Conservation (phyloP, 2,113 vertebrate species). For the Sylvilagus bachmani region DNA sequence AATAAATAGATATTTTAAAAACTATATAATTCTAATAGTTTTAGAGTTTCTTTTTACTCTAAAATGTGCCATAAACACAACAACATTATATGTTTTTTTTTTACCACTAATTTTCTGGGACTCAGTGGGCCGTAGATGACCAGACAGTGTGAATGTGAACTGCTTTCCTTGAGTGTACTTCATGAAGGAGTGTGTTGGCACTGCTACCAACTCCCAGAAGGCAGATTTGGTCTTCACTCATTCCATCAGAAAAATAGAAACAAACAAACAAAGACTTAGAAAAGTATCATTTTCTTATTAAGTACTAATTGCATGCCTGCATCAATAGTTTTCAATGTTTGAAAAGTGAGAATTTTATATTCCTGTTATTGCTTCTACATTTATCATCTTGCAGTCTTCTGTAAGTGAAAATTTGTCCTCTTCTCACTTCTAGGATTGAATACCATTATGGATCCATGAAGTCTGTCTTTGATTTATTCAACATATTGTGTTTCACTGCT, state of each 20-base stretch:
- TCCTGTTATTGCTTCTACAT: neutral
- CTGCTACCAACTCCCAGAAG: neutral
- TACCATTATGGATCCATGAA: neutral
- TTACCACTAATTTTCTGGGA: neutral
- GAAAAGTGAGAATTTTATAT: neutral
- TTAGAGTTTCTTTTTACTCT: neutral
- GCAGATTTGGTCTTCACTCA: neutral
- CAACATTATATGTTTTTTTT: neutral
- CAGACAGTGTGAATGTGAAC: neutral
- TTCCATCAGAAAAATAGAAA: neutral
- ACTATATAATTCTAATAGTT: neutral
- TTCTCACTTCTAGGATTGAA: neutral
- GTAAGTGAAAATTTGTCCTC: neutral
- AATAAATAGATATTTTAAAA: neutral
- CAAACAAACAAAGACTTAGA: neutral
- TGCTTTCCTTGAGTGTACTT: neutral
- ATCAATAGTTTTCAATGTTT: neutral
- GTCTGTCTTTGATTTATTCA: neutral
- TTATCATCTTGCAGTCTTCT: neutral
- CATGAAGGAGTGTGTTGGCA: too few relatives aligned
- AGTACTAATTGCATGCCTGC: neutral
- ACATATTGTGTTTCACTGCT: neutral
- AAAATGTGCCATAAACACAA: neutral
- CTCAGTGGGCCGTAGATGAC: too few relatives aligned
- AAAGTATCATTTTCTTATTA: neutral